Percentiles rank a stretch among this genome's conserved stretches.
phyloP scores from a whole-genome alignment of 1,140 invertebrate genomes.

The Heliconius himera region DNA sequence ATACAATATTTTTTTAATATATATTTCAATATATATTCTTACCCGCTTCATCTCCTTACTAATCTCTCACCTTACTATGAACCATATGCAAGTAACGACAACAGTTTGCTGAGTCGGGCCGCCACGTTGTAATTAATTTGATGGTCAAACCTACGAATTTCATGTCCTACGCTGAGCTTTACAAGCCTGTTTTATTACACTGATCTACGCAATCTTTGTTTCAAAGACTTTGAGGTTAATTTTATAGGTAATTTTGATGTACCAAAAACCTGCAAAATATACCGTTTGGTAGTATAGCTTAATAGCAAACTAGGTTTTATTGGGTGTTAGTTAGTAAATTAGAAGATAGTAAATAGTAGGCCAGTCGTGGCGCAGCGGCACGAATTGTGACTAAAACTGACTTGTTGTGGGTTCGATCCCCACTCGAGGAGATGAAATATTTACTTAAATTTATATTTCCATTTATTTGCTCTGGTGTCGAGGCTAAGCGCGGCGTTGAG shows the following conservation, averaged over 20 bases:
- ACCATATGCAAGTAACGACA: slow-evolving; percentile 72
- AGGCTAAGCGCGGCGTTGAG: no score
- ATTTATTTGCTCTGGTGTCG: no score
- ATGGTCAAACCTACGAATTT: slow-evolving; percentile 50
- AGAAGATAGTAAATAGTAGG: no score
- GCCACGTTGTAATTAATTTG: slow-evolving; percentile 71
- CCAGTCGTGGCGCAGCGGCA: no score
- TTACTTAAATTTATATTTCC: no score
- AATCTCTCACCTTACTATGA: slow-evolving; percentile 34
- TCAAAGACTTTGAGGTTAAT: slow-evolving; percentile 10
- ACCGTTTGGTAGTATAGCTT: neutral
- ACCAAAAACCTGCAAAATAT: neutral
- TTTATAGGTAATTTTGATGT: slow-evolving; percentile 1
- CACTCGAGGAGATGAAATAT: no score
- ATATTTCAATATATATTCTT: neutral
- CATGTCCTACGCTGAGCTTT: slow-evolving; percentile 35
- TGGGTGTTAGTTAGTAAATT: neutral
- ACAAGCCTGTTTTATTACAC: slow-evolving; percentile 35
- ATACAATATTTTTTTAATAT: neutral
- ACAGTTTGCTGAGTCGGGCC: slow-evolving; percentile 57
- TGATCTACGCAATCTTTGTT: slow-evolving; percentile 20
- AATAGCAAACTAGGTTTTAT: neutral
- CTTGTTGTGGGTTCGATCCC: no score
- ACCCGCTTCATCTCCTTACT: slow-evolving; percentile 39
- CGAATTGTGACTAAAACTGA: no score